Base-by-base conservation (phyloP, 2,113 vertebrate species). In the Stictonetta naevosa region DNA sequence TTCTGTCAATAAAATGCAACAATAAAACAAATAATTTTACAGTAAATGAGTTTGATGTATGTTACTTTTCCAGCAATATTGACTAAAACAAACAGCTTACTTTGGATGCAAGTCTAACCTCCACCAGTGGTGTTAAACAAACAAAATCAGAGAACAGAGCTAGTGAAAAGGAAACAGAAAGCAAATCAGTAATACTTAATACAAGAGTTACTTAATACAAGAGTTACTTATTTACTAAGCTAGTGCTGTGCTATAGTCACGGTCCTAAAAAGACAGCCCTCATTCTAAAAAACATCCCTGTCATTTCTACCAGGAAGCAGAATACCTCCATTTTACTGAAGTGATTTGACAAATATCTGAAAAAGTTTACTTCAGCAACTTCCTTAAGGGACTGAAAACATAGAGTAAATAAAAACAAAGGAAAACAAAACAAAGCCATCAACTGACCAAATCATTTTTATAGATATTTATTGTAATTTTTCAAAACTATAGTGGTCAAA, bases 401-500 rank as follows among this genome's bases (percentile, higher is more conserved):
- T 12, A 40, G 38, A 28, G 38, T 3, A 34, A 48, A 76, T 13
- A 10, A n/a, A 46, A 75, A 55, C 26, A 5, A 58, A 22, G 46
- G 46, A 22, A 48, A 48, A 48, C 46, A 48, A 85, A 64, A 31
- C 50, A 56, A 82, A 96, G 81, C 84, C 53, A 38, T 36, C 67
- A 94, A 87, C 29, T 10, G 13, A 79, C 6, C 14, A 78, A 86
- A 62, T 72, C 0, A 26, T 69, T 95, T 95, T 83, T 66, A 68
- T 16, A 81, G 31, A 8, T 64, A 48, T 95, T 96, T 96, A 92
- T 55, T 94, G 40, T 88, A 97, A 89, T 62, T 59, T 59, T 67
- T 88, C 60, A 93, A 96, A 95, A 89, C 13, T 52, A 55, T 4
- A 64, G 56, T 88, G 92, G 83, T 95, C 69, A 88, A 85, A 96